Evolutionary conservation across 2,888 invertebrate species (phyloP).

Genomic region (Folsomia manolachei): DNA sequence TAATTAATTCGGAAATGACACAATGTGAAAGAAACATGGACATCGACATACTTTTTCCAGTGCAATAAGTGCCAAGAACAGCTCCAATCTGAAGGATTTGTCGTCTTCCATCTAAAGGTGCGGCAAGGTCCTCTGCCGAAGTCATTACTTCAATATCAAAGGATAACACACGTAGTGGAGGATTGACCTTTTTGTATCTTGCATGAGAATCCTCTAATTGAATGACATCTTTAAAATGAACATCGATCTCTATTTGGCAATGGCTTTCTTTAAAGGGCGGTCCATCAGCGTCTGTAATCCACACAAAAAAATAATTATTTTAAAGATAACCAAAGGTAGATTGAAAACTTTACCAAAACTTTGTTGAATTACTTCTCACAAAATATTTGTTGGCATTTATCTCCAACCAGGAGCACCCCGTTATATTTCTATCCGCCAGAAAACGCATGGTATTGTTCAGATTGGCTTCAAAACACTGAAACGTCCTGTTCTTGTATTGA

Average conservation of each 20-base stretch:
- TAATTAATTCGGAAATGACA: too few relatives aligned
- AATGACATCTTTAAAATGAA: slow-evolving; percentile 22
- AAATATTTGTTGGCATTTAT: slow-evolving; percentile 24
- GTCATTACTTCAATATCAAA: slow-evolving; percentile 43
- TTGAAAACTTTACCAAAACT: background rate
- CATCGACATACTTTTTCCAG: slow-evolving; percentile 10
- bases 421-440: slow-evolving; percentile 35
- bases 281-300: slow-evolving; percentile 8
- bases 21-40: too few relatives aligned
- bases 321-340: too few relatives aligned
- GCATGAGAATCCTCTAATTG: slow-evolving; percentile 9
- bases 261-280: slow-evolving; percentile 20
- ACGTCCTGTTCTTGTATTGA: slow-evolving; percentile 15
- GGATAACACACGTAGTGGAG: slow-evolving; percentile 37
- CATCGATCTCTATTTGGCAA: slow-evolving; percentile 42
- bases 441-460: slow-evolving; percentile 40
- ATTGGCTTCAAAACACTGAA: slow-evolving; percentile 33
- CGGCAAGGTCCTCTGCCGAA: slow-evolving; percentile 5
- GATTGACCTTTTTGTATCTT: slow-evolving; percentile 16
- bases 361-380: background rate
- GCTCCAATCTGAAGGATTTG: slow-evolving; percentile 41
- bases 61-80: slow-evolving; percentile 21
- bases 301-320: slow-evolving; percentile 1
- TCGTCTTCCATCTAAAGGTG: slow-evolving; percentile 11
- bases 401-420: slow-evolving; percentile 39